A percentile compares a stretch with the other conserved stretches of the same genome.
These are phyloP conservation scores for Rhysida immarginata DNA, from an alignment of 1,140 invertebrate genomes.

Conservation along the genomic window DNA sequence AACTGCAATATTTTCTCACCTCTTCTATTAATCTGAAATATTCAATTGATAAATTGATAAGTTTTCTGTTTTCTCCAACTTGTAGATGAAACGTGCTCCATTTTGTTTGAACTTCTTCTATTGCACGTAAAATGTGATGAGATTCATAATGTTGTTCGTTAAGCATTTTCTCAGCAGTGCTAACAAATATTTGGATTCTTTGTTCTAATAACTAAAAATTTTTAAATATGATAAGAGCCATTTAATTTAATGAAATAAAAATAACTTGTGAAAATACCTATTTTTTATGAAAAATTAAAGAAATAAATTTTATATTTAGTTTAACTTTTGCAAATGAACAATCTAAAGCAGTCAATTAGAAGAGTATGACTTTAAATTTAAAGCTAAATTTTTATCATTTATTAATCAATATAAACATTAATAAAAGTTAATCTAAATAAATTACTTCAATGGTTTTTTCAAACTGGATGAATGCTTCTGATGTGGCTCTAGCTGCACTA, in stretches of 20 bases:
- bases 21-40: constrained; percentile 43
- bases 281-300: no score
- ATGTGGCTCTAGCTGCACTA: constrained; percentile 46
- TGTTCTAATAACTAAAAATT: constrained; percentile 50
- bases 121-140: constrained; percentile 42
- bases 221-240: no score
- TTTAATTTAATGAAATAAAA: no score
- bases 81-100: constrained; percentile 55
- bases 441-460: constrained; percentile 61
- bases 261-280: no score
- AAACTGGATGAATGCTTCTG: constrained; percentile 55
- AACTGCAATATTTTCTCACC: no score
- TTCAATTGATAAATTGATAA: constrained; percentile 37
- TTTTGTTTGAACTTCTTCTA: constrained; percentile 47
- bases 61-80: constrained; percentile 44
- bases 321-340: not conserved
- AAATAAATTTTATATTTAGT: not conserved
- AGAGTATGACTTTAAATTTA: not conserved
- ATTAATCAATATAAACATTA: constrained; percentile 25
- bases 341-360: not conserved
- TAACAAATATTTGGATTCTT: constrained; percentile 53
- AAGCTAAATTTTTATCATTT: no score
- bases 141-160: constrained; percentile 39
- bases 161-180: constrained; percentile 47
- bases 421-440: no score